A percentile compares a stretch with the other conserved stretches of the same genome.
Conservation (phyloP, 2,113 vertebrate genomes). For the Rousettus leschenaultii region DNA sequence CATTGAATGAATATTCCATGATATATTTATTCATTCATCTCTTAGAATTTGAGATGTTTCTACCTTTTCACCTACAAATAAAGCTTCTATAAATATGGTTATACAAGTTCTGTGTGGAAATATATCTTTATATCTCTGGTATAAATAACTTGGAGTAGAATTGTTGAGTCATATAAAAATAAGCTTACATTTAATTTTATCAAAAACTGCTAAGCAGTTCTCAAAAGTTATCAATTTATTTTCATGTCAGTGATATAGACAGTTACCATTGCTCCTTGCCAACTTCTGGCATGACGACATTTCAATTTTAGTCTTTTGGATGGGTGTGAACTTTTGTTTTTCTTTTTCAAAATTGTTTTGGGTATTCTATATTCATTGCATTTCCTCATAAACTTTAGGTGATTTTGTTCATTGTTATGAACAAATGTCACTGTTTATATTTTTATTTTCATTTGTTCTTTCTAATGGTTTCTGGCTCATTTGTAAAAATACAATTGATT, state of each 20-base stretch:
- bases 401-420: neutral
- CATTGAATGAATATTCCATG: neutral
- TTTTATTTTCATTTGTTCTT: neutral
- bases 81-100: neutral
- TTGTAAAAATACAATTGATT: neutral
- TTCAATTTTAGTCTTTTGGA: neutral
- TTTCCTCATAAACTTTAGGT: neutral
- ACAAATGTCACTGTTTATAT: neutral
- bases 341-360: conserved; percentile 11
- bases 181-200: neutral
- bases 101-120: neutral
- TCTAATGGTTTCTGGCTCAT: neutral
- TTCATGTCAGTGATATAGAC: neutral
- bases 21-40: neutral
- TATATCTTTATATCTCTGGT: neutral
- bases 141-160: neutral
- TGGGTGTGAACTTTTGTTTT: neutral
- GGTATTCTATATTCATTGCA: neutral
- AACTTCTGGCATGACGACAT: neutral
- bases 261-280: neutral
- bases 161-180: neutral
- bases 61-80: neutral
- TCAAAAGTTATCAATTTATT: neutral
- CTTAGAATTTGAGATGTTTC: neutral
- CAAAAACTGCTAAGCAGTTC: neutral